These are phyloP conservation scores for Beaufortia kweichowensis DNA, from an alignment of 2,113 vertebrate genomes.

Conservation along the genomic window DNA sequence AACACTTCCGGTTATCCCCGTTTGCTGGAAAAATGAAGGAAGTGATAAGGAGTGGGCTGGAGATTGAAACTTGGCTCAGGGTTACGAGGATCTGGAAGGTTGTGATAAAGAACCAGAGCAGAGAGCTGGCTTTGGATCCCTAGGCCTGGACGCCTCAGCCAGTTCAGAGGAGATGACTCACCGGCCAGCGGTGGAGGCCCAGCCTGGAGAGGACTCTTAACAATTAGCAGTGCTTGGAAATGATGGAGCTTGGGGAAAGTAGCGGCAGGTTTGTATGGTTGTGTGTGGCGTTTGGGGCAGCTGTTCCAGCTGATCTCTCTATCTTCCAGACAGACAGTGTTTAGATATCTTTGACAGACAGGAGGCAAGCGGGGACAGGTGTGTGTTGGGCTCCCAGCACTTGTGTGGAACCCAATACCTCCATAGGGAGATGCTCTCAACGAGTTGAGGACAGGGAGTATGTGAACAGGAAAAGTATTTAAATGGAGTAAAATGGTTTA, in stretches of 20 bases:
- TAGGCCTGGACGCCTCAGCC: not conserved
- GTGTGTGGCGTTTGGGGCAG: not conserved
- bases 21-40: slow-evolving; percentile 15
- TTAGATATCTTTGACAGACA: slow-evolving; percentile 59
- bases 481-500: slow-evolving; percentile 13
- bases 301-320: slow-evolving; percentile 45
- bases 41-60: slow-evolving; percentile 16
- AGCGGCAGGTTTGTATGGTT: not conserved
- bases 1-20: slow-evolving; percentile 27
- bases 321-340: slow-evolving; percentile 38
- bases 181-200: slow-evolving; percentile 11
- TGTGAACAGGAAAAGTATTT: slow-evolving; percentile 30
- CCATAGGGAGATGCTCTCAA: slow-evolving; percentile 49
- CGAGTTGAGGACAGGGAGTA: slow-evolving; percentile 50
- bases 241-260: not conserved
- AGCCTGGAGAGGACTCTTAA: slow-evolving; percentile 11
- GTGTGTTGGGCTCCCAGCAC: slow-evolving; percentile 49
- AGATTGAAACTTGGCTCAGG: slow-evolving; percentile 36
- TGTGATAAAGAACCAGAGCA: slow-evolving; percentile 48
- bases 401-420: slow-evolving; percentile 59
- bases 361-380: slow-evolving; percentile 55
- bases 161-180: slow-evolving; percentile 41
- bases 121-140: slow-evolving; percentile 13
- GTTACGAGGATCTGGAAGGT: slow-evolving; percentile 30
- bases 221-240: slow-evolving; percentile 12